These are phyloP conservation scores for Aurelia coerulea DNA, from an alignment of 30 jellyfish, hydroid and myxozoan species.

Conservation along the genomic window DNA sequence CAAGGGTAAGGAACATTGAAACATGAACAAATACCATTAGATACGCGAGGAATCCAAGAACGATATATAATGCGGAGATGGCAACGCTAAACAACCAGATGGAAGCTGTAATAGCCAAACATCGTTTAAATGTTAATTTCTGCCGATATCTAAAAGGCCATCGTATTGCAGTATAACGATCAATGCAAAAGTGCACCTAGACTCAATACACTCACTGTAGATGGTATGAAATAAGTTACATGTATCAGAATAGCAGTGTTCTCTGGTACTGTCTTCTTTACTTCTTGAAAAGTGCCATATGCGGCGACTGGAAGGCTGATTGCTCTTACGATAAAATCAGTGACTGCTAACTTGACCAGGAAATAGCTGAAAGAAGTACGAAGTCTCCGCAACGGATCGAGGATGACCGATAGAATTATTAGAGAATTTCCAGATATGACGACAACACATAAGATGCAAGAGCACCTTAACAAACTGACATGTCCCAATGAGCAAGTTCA, in stretches of 20 bases:
- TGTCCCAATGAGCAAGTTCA: no score
- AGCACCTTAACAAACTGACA: neutral
- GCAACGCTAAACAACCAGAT: constrained; percentile 68
- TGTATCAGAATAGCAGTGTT: constrained; percentile 38
- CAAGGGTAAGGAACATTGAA: constrained; percentile 48
- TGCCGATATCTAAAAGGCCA: constrained; percentile 77
- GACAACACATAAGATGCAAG: constrained; percentile 39
- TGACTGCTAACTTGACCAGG: constrained; percentile 77
- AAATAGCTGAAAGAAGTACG: constrained; percentile 78
- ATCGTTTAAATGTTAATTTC: constrained; percentile 24
- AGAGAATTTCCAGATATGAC: constrained; percentile 56
- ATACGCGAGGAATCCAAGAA: constrained; percentile 33
- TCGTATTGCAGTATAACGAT: constrained; percentile 77
- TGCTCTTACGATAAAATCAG: constrained; percentile 71
- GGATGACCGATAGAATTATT: constrained; percentile 51
- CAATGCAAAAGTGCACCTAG: constrained; percentile 77
- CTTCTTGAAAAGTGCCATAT: constrained; percentile 63
- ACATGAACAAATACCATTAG: constrained; percentile 81
- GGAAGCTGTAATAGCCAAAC: constrained; percentile 43
- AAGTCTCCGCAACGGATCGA: constrained; percentile 72
- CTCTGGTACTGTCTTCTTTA: constrained; percentile 18
- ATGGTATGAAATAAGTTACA: constrained; percentile 53
- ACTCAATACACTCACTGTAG: constrained; percentile 77
- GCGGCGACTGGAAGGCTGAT: constrained; percentile 69
- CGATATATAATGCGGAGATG: constrained; percentile 49